Evolutionary conservation across 1,140 invertebrate genomes (phyloP).

Genomic region (Drosophila subpulchrella): DNA sequence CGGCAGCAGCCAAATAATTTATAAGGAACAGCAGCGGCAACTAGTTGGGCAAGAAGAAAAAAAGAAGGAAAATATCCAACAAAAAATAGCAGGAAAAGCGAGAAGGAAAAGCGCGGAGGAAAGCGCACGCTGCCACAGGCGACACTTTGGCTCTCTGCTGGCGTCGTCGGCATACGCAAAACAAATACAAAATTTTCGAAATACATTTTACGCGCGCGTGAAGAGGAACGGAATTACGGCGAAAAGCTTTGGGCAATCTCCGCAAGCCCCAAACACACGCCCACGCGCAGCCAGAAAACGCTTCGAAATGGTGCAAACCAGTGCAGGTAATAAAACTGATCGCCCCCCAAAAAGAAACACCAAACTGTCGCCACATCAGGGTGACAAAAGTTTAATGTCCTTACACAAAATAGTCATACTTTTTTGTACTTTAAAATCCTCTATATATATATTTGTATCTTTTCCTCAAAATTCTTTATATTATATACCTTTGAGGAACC

Average conservation of each 20-base stretch:
- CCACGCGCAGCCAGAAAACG: conserved; percentile 33
- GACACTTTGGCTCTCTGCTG: conserved; percentile 43
- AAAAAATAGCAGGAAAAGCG: conserved; percentile 2
- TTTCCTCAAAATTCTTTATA: too few relatives aligned
- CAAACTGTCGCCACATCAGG: neutral
- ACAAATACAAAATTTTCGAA: conserved; percentile 52
- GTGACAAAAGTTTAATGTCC: too few relatives aligned
- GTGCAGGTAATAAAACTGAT: conserved; percentile 65
- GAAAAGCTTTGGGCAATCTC: conserved; percentile 55
- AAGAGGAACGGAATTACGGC: conserved; percentile 14
- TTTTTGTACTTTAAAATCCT: neutral
- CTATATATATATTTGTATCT: neutral
- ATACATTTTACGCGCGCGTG: conserved; percentile 50
- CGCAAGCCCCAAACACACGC: conserved; percentile 50
- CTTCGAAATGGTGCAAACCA: conserved; percentile 71
- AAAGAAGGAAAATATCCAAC: neutral
- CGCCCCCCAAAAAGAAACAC: neutral
- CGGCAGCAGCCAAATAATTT: conserved; percentile 60
- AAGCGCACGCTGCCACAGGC: conserved; percentile 33
- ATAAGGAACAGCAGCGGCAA: conserved; percentile 71
- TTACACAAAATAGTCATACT: neutral
- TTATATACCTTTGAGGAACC: too few relatives aligned
- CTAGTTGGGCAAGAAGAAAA: conserved; percentile 37
- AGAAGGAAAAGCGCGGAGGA: conserved; percentile 7
- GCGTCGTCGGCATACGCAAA: conserved; percentile 38